Percentiles rank a stretch among this genome's conserved stretches.
phyloP scores from a whole-genome alignment of 2,888 invertebrate genomes.

The Polyploca ridens region DNA sequence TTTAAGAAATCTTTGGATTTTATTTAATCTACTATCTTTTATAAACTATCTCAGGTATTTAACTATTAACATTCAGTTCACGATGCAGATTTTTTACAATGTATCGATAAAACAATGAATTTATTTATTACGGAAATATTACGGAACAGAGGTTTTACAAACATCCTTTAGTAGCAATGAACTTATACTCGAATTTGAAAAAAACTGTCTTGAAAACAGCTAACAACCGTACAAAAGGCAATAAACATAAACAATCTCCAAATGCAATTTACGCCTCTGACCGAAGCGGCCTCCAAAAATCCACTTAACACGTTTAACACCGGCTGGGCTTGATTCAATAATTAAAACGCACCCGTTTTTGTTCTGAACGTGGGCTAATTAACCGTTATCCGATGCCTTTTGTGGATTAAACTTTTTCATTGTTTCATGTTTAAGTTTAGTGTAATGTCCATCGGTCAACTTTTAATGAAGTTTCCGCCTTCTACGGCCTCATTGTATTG shows the following conservation, averaged over 20 bases:
- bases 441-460: constrained; percentile 46
- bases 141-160: background rate
- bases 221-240: background rate
- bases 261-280: constrained; percentile 46
- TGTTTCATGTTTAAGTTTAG: constrained; percentile 33
- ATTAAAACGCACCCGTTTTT: constrained; percentile 61
- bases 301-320: constrained; percentile 51
- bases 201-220: background rate
- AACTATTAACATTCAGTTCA: background rate
- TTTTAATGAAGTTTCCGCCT: constrained; percentile 49
- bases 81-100: too few relatives aligned
- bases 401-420: constrained; percentile 46
- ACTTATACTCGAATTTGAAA: background rate
- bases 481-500: background rate
- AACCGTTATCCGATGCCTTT: constrained; percentile 42
- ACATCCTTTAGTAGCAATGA: background rate
- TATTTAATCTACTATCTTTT: too few relatives aligned
- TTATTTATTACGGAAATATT: too few relatives aligned
- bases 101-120: too few relatives aligned
- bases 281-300: constrained; percentile 36
- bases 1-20: too few relatives aligned
- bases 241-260: constrained; percentile 36
- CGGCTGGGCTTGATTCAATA: constrained; percentile 45
- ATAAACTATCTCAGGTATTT: background rate
- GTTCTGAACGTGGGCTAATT: constrained; percentile 55